phyloP scores from a whole-genome alignment of 1,140 invertebrate species.

The Ylistrum balloti region DNA sequence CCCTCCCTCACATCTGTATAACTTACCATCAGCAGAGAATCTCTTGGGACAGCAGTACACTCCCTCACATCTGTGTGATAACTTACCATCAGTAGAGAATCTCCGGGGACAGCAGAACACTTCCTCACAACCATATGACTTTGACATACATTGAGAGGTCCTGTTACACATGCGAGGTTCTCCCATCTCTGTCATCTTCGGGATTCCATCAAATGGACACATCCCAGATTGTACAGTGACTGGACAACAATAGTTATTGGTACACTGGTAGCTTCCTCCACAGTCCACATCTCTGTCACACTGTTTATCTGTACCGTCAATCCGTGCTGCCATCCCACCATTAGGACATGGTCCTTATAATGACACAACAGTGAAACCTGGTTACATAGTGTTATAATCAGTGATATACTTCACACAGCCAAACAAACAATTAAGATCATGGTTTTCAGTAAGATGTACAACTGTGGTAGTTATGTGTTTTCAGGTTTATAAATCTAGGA shows the following conservation, averaged over 20 bases:
- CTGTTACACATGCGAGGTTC: not conserved
- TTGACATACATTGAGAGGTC: not conserved
- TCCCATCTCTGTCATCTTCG: not conserved
- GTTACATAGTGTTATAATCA: too few species aligned
- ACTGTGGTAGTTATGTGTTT: too few species aligned
- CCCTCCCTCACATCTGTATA: not conserved
- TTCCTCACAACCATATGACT: too few species aligned
- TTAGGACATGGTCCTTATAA: not conserved
- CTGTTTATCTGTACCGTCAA: not conserved
- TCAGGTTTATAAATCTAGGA: too few species aligned
- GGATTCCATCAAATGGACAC: slow-evolving; percentile 38
- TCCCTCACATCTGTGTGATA: too few species aligned
- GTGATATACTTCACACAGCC: too few species aligned
- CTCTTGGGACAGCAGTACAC: too few species aligned
- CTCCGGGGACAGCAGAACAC: too few species aligned
- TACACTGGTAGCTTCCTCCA: slow-evolving; percentile 5
- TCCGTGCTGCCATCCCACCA: not conserved
- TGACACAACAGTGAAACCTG: not conserved
- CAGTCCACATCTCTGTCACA: not conserved
- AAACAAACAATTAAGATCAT: too few species aligned
- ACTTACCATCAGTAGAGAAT: too few species aligned
- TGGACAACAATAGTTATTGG: slow-evolving; percentile 7
- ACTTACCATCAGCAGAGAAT: too few species aligned
- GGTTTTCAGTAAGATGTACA: too few species aligned
- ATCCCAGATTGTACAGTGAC: slow-evolving; percentile 17